phyloP scores from a whole-genome alignment of 2,888 invertebrate genomes.

The Drosophila gaucha region DNA sequence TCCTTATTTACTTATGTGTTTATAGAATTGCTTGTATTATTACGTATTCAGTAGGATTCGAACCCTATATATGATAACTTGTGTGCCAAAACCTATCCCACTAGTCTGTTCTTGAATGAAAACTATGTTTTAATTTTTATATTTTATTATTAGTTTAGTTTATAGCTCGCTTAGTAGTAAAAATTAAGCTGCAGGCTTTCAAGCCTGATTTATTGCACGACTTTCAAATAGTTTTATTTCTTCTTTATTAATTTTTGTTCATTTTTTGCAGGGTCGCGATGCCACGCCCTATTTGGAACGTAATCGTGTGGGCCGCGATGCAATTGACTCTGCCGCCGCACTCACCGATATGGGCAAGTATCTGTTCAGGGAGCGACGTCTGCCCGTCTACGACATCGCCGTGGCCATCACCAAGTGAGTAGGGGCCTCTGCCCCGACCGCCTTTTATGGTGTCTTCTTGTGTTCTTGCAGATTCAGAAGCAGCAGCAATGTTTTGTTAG shows the following conservation, averaged over 20 bases:
- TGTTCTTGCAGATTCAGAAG: conserved; percentile 56
- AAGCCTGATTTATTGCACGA: too few species aligned
- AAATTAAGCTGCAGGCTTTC: too few species aligned
- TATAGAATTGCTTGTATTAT: too few species aligned
- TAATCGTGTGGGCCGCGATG: conserved; percentile 96
- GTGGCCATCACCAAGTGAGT: conserved; percentile 98
- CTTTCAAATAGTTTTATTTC: too few species aligned
- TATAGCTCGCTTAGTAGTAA: too few species aligned
- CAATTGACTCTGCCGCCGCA: conserved; percentile 97
- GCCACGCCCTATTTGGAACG: conserved; percentile 97
- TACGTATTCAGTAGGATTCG: too few species aligned
- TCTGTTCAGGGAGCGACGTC: conserved; percentile 95
- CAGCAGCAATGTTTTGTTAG: conserved; percentile 52
- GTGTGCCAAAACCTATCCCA: too few species aligned
- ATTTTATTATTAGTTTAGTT: too few species aligned
- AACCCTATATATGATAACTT: too few species aligned
- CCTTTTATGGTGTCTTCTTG: conserved; percentile 42
- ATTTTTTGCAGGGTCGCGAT: conserved; percentile 91
- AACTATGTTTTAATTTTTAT: too few species aligned
- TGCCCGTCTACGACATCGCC: conserved; percentile 97
- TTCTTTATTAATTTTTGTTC: neutral
- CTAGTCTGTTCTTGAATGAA: too few species aligned
- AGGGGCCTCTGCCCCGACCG: conserved; percentile 25
- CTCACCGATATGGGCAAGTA: conserved; percentile 99
- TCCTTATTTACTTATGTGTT: too few species aligned